A percentile compares a stretch with the other conserved stretches of the same genome.
Evolutionary conservation across 2,888 invertebrate genomes (phyloP).

Genomic region (Leptopterna dolabrata): DNA sequence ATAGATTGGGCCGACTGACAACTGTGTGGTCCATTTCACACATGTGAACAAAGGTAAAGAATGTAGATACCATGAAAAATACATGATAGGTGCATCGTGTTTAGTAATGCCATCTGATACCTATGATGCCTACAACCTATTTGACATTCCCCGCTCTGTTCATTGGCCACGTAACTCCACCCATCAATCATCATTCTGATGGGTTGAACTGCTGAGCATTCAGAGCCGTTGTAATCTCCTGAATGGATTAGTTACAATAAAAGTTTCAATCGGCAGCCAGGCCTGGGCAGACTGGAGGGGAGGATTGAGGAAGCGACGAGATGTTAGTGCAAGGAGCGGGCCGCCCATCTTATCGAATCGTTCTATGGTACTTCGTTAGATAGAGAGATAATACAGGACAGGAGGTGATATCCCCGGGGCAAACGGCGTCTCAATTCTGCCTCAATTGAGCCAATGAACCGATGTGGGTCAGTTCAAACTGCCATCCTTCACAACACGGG

Average conservation of each 20-base stretch:
- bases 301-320: neutral
- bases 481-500: neutral
- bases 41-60: no score
- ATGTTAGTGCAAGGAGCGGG: neutral
- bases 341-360: neutral
- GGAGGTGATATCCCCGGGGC: conserved; percentile 17
- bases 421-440: conserved; percentile 43
- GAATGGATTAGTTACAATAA: neutral
- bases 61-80: no score
- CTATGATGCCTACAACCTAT: no score
- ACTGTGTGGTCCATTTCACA: no score
- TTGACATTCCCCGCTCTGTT: no score
- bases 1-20: no score
- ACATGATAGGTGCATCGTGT: no score
- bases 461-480: conserved; percentile 49
- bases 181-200: neutral
- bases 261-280: neutral
- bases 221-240: neutral
- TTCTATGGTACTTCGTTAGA: neutral
- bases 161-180: no score
- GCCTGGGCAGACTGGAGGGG: neutral
- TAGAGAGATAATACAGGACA: conserved; percentile 15
- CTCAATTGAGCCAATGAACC: conserved; percentile 52
- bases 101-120: no score
- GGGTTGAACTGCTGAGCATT: neutral